Evolutionary conservation across 2,797 vertebrate species (phyloP).

Genomic region (Lophius americanus): DNA sequence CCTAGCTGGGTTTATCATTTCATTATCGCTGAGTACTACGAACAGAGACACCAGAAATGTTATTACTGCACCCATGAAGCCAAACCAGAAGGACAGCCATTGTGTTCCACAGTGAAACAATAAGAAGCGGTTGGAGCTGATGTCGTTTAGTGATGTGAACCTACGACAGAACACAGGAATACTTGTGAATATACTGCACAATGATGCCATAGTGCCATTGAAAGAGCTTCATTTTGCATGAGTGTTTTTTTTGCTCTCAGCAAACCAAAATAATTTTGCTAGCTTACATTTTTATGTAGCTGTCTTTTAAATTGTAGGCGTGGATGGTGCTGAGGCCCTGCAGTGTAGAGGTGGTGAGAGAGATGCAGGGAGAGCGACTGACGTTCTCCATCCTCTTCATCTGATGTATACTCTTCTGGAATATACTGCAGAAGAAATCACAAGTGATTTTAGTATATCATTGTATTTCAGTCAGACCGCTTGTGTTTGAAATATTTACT

Average conservation of each 20-base stretch:
- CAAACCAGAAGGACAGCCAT: constrained; percentile 85
- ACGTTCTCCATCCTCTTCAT: constrained; percentile 86
- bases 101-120: constrained; percentile 81
- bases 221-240: background rate
- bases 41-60: constrained; percentile 78
- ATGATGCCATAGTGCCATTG: background rate
- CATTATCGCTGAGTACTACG: constrained; percentile 74
- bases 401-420: constrained; percentile 79
- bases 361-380: constrained; percentile 85
- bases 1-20: constrained; percentile 65
- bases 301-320: constrained; percentile 75
- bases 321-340: constrained; percentile 85
- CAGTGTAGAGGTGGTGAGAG: constrained; percentile 79
- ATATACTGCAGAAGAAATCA: constrained; percentile 68
- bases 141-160: constrained; percentile 82
- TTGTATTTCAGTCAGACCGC: no score
- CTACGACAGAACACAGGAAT: constrained; percentile 58
- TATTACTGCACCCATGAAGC: constrained; percentile 73
- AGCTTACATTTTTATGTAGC: constrained; percentile 75
- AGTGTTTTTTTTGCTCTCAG: background rate
- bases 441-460: background rate
- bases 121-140: constrained; percentile 80
- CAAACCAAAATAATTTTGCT: background rate
- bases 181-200: background rate
- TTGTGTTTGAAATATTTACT: no score